These are phyloP conservation scores for Tenualosa thibaudeaui DNA, from an alignment of 2,797 vertebrate genomes.

Conservation along the genomic window DNA sequence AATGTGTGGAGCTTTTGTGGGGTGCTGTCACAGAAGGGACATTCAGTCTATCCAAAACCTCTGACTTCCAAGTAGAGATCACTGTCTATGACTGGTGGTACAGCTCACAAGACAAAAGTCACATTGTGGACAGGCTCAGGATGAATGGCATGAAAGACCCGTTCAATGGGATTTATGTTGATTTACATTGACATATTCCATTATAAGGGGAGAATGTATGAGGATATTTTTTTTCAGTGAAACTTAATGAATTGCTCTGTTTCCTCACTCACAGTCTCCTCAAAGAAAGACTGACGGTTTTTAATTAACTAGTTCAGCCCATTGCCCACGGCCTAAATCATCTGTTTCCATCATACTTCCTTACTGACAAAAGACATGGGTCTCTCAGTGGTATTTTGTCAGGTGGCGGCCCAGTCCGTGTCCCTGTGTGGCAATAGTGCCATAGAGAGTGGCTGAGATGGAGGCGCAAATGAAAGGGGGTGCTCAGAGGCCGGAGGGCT, in stretches of 20 bases:
- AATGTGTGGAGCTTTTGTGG: slow-evolving; percentile 72
- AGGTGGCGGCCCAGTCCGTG: slow-evolving; percentile 29
- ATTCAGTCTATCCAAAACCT: slow-evolving; percentile 63
- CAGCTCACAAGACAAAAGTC: slow-evolving; percentile 59
- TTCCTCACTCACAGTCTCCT: not conserved
- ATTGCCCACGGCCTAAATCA: not conserved
- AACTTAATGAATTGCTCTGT: not conserved
- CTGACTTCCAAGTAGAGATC: slow-evolving; percentile 54
- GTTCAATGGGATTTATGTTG: slow-evolving; percentile 51
- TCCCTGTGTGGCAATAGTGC: slow-evolving; percentile 1
- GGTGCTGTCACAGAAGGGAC: slow-evolving; percentile 64
- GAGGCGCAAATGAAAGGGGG: not conserved
- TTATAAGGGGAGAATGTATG: not conserved
- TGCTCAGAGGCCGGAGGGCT: not conserved
- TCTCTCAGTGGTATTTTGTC: slow-evolving; percentile 40
- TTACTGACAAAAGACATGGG: not conserved
- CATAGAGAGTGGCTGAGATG: not conserved
- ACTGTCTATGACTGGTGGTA: slow-evolving; percentile 59
- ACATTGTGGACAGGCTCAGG: slow-evolving; percentile 57
- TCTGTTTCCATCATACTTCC: not conserved
- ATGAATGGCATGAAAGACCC: slow-evolving; percentile 45
- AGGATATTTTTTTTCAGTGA: not conserved
- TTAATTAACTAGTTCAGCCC: not conserved
- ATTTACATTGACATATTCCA: not conserved
- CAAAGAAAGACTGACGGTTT: not conserved